Percentiles rank a stretch among this genome's conserved stretches.
Conservation (phyloP, 2,797 vertebrate species). For the Ctenosaura bakeri region DNA sequence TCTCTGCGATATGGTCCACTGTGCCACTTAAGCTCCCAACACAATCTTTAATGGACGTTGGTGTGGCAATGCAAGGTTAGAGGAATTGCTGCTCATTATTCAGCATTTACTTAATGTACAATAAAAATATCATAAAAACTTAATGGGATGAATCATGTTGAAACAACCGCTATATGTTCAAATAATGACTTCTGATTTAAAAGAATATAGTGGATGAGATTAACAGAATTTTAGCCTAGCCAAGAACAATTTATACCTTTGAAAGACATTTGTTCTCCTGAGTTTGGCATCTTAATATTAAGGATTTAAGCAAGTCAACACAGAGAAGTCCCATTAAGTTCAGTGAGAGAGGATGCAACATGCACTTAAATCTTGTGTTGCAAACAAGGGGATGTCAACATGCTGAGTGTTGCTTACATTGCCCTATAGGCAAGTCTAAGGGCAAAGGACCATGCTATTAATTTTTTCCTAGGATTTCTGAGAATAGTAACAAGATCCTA, state of each 20-base stretch:
- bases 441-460: neutral
- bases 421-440: neutral
- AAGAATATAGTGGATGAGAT: neutral
- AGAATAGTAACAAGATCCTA: neutral
- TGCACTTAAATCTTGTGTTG: neutral
- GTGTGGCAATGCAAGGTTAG: neutral
- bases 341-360: neutral
- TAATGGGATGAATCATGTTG: neutral
- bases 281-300: constrained; percentile 4
- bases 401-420: no score
- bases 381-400: neutral
- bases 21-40: neutral
- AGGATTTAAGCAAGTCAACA: neutral
- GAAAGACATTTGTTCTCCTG: neutral
- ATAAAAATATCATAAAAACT: constrained; percentile 29
- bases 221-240: constrained; percentile 14
- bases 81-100: constrained; percentile 3
- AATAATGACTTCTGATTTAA: neutral
- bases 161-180: constrained; percentile 8
- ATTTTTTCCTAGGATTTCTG: neutral
- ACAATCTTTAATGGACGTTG: neutral
- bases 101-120: constrained; percentile 27
- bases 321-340: neutral
- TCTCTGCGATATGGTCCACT: neutral
- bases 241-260: neutral